A percentile compares a stretch with the other conserved stretches of the same genome.
Conservation (phyloP, 1,140 invertebrate species). For the Leptoteleia sp. region DNA sequence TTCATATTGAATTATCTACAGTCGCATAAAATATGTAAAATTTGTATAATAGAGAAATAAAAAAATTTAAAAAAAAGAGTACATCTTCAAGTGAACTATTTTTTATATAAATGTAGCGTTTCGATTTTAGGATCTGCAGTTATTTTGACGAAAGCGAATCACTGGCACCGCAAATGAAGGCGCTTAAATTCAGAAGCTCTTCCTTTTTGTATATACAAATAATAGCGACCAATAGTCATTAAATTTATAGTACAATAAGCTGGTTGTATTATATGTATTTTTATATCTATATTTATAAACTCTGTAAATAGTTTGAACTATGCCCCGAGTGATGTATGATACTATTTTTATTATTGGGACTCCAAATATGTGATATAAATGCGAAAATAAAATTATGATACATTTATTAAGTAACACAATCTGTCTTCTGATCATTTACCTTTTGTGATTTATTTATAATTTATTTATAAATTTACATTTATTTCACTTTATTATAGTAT, state of each 20-base stretch:
- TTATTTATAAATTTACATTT: no score
- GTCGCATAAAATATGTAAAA: conserved; percentile 41
- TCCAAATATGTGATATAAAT: no score
- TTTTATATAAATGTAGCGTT: conserved; percentile 11
- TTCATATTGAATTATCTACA: conserved; percentile 58
- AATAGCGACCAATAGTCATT: conserved; percentile 17
- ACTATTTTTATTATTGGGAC: no score
- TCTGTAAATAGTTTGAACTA: conserved; percentile 42
- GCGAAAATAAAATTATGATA: no score
- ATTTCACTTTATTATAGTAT: no score
- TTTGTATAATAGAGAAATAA: conserved; percentile 49
- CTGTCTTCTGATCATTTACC: no score
- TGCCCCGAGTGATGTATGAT: no score
- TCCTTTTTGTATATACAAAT: conserved; percentile 38
- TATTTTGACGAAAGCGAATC: conserved; percentile 1
- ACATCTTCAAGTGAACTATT: conserved; percentile 8
- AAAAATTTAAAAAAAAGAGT: conserved; percentile 41
- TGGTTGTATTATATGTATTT: conserved; percentile 40
- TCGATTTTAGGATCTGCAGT: conserved; percentile 30
- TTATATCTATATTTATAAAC: conserved; percentile 49
- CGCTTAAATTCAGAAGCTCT: conserved; percentile 8
- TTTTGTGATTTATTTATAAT: no score
- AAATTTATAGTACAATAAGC: conserved; percentile 37
- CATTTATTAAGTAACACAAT: no score
- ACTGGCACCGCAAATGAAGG: conserved; percentile 9